Evolutionary conservation across 2,797 vertebrate genomes (phyloP).

Genomic region (Amblyraja radiata): DNA sequence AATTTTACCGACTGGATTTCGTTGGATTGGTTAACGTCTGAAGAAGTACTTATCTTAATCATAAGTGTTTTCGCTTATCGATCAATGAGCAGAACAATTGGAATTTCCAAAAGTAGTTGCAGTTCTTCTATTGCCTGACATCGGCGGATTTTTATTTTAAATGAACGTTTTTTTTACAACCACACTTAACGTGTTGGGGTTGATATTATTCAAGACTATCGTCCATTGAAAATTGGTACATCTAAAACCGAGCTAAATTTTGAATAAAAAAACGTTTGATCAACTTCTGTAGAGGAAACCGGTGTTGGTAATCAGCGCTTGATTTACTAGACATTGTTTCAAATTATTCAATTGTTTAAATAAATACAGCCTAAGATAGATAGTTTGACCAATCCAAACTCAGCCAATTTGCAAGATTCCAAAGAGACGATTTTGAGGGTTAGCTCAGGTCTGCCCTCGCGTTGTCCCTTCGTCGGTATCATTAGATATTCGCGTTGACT

Average conservation of each 20-base stretch:
- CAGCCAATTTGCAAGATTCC: background rate
- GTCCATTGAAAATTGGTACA: background rate
- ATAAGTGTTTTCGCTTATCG: constrained; percentile 55
- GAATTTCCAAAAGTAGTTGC: constrained; percentile 42
- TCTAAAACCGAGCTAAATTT: background rate
- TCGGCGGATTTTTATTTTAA: background rate
- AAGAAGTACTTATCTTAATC: constrained; percentile 54
- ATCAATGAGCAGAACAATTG: constrained; percentile 42
- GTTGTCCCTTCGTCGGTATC: background rate
- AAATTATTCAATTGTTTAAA: background rate
- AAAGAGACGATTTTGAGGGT: background rate
- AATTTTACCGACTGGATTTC: constrained; percentile 39
- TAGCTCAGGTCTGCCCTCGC: background rate
- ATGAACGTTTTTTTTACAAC: background rate
- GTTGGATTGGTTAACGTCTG: constrained; percentile 57
- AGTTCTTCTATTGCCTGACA: background rate
- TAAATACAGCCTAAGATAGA: background rate
- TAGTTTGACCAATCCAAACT: background rate
- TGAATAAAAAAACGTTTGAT: too few species aligned
- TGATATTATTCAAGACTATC: background rate
- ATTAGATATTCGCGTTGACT: background rate
- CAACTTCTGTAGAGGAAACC: too few species aligned
- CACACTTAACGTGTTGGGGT: background rate
- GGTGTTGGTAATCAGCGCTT: background rate
- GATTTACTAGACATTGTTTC: background rate